These are phyloP conservation scores for Troides oblongomaculatus DNA, from an alignment of 2,888 invertebrate genomes.

Conservation along the genomic window DNA sequence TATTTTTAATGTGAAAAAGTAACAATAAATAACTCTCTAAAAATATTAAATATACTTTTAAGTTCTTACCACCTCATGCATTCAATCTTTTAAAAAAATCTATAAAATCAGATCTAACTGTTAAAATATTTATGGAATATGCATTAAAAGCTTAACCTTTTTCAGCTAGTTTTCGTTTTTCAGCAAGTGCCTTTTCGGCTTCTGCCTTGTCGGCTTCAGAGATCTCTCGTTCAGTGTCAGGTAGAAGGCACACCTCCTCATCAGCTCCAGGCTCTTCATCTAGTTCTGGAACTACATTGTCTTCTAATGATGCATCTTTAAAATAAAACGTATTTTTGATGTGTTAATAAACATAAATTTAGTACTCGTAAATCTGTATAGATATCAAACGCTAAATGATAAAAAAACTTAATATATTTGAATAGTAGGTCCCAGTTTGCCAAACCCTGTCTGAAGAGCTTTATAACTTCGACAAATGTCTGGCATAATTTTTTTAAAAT, in stretches of 20 bases:
- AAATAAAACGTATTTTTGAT: neutral
- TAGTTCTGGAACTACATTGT: slow-evolving; percentile 51
- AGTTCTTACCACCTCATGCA: too few relatives aligned
- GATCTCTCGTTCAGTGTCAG: slow-evolving; percentile 84
- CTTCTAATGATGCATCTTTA: slow-evolving; percentile 38
- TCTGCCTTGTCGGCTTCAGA: slow-evolving; percentile 84
- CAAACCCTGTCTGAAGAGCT: too few relatives aligned
- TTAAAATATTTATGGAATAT: too few relatives aligned
- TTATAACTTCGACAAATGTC: too few relatives aligned
- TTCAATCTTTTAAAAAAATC: too few relatives aligned
- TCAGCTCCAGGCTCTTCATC: slow-evolving; percentile 82
- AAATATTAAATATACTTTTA: neutral
- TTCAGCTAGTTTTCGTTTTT: slow-evolving; percentile 66
- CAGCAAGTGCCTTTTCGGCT: slow-evolving; percentile 74
- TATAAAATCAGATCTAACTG: too few relatives aligned
- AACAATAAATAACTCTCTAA: neutral
- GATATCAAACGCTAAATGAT: too few relatives aligned
- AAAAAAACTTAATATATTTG: too few relatives aligned
- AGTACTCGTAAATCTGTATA: too few relatives aligned
- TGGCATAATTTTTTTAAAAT: neutral
- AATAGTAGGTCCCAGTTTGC: too few relatives aligned
- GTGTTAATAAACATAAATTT: too few relatives aligned
- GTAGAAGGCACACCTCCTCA: slow-evolving; percentile 84
- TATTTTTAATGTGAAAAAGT: too few relatives aligned
- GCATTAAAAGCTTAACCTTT: neutral